These are phyloP conservation scores for Hypercompe scribonia DNA, from an alignment of 2,888 invertebrate genomes.

Conservation along the genomic window DNA sequence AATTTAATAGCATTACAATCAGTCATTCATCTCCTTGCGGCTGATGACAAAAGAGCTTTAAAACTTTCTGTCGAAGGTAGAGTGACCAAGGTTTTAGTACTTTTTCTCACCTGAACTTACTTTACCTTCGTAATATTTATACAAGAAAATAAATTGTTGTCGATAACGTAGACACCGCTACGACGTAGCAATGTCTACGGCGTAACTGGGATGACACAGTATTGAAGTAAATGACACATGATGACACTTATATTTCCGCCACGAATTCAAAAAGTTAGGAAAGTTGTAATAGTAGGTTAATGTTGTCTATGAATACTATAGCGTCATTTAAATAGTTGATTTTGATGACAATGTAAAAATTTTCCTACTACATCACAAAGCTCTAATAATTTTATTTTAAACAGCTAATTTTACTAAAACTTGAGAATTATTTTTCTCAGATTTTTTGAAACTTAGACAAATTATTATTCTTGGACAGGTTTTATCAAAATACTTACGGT, in stretches of 20 bases:
- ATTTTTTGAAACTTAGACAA: no score
- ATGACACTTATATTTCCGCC: background rate
- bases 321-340: background rate
- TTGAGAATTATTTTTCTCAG: no score
- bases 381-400: no score
- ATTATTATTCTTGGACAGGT: no score
- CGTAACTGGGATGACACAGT: background rate
- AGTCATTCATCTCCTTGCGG: slow-evolving; percentile 37
- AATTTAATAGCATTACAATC: slow-evolving; percentile 40
- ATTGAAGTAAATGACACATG: background rate
- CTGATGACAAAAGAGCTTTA: slow-evolving; percentile 39
- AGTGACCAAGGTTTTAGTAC: slow-evolving; percentile 20
- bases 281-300: background rate
- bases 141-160: background rate
- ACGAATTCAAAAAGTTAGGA: background rate
- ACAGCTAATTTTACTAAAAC: no score
- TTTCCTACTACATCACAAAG: no score
- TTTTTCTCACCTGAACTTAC: background rate
- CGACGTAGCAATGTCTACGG: background rate
- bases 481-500: no score
- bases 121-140: background rate
- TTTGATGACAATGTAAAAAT: no score
- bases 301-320: background rate
- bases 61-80: slow-evolving; percentile 31
- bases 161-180: background rate